Base-by-base conservation (phyloP, 2,797 vertebrate genomes). In the Apogon talboti region DNA sequence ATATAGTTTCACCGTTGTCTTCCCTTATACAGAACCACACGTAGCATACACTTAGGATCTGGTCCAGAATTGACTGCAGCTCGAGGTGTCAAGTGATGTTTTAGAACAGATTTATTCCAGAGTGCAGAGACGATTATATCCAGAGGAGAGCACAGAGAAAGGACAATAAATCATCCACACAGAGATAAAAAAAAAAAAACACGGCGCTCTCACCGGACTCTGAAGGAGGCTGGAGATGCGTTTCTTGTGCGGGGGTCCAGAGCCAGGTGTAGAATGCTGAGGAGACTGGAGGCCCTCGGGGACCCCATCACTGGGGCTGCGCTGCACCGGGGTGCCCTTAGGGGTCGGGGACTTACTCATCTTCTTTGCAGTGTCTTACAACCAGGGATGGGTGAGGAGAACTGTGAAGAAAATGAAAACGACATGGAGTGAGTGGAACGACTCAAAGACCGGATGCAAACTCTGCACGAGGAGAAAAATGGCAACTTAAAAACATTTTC, bases 221-320 rank as follows among this genome's bases (percentile, higher is more conserved):
- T 96, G 95, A 33, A 98, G 91, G 65, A 98, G 96, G 89, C 95
- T 95, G 86, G 95, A 96, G 65, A 97, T 95, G 1, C 94, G 91
- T 65, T 97, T 96, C 90, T 96, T 97, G 73, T 95, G 94, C 60
- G 94, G 94, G 75, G 94, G 91, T 73, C 94, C 88, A 47, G 93
- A 94, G 76, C 95, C 92, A 2, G 96, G 87, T 44, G 93, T 93
- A 88, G 94, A 91, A 79, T 92, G 91, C 80, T 92, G 92, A 30
- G 94, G 86, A 77, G 95, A 94, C 79, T 87, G 78, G 66, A 94
- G 91, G 61, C 66, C 49, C 60, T 96, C 95, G 0, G 93, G 92
- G 54, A 94, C 91, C 0, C 94, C 94, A 55, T 96, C 95, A 0
- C 94, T 93, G 82, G 94, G 94, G 87, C 81, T 95, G 71, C 71